Conservation (phyloP, 2,797 vertebrate species). For the Alca torda region DNA sequence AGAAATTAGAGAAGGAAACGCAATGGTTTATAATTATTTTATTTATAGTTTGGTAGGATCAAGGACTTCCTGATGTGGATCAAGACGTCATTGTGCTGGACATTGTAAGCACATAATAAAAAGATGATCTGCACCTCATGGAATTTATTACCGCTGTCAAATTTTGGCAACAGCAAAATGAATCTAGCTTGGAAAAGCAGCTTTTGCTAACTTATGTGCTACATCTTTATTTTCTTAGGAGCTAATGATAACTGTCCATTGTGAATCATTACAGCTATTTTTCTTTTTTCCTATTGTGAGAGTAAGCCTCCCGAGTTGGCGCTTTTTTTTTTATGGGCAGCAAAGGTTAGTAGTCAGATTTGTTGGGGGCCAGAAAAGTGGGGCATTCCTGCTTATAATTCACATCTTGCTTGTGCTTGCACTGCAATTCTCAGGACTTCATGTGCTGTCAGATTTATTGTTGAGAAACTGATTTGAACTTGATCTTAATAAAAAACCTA, state of each 20-base stretch:
- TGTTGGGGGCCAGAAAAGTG: not conserved
- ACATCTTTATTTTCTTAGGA: slow-evolving; percentile 37
- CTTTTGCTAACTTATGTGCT: not conserved
- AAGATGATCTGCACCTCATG: not conserved
- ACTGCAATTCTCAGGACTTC: slow-evolving; percentile 46
- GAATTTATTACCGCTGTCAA: slow-evolving; percentile 9
- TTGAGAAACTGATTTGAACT: slow-evolving; percentile 25
- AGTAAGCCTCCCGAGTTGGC: not conserved
- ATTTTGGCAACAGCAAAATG: not conserved
- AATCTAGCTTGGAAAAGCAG: slow-evolving; percentile 31
- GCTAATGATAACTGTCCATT: slow-evolving; percentile 36
- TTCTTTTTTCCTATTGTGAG: not conserved
- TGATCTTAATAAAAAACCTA: slow-evolving; percentile 51
- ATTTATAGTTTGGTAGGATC: not conserved
- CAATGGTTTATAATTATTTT: not conserved
- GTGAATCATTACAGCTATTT: slow-evolving; percentile 1
- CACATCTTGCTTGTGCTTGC: slow-evolving; percentile 46
- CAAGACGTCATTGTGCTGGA: not conserved
- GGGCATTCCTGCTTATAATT: slow-evolving; percentile 28
- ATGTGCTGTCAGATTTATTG: slow-evolving; percentile 45
- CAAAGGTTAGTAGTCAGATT: not conserved
- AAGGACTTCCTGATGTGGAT: not conserved
- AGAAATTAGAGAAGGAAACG: not conserved
- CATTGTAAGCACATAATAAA: slow-evolving; percentile 1
- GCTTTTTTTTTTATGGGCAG: not conserved